Percentiles rank a stretch among this genome's conserved stretches.
phyloP scores from a whole-genome alignment of 2,888 invertebrate genomes.

The Neoaliturus tenellus region DNA sequence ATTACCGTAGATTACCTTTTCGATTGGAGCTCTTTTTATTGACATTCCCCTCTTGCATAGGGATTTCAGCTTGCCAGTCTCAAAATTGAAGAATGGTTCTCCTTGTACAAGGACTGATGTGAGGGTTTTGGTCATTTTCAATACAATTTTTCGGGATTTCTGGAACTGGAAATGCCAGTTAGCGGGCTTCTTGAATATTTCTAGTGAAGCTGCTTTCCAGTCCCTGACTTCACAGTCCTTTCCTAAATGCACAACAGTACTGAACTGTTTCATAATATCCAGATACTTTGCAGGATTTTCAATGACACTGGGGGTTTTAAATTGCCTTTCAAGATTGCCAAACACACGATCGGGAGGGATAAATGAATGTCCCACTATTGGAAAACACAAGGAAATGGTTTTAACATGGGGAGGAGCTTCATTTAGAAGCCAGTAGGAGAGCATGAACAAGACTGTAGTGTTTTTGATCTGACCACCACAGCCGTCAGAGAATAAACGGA shows the following conservation, averaged over 20 bases:
- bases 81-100: slow-evolving; percentile 18
- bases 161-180: slow-evolving; percentile 57
- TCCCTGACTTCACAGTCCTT: slow-evolving; percentile 57
- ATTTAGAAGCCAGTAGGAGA: slow-evolving; percentile 64
- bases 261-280: slow-evolving; percentile 59
- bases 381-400: slow-evolving; percentile 64
- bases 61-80: slow-evolving; percentile 28
- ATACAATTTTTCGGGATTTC: slow-evolving; percentile 38
- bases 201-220: slow-evolving; percentile 60
- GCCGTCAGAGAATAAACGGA: slow-evolving; percentile 38
- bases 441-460: slow-evolving; percentile 66
- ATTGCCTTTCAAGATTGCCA: slow-evolving; percentile 66
- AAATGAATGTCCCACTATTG: slow-evolving; percentile 67
- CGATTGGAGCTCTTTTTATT: too few species aligned
- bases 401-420: slow-evolving; percentile 60
- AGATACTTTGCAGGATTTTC: slow-evolving; percentile 62
- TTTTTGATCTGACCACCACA: slow-evolving; percentile 67
- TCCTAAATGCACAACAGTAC: slow-evolving; percentile 53
- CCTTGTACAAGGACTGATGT: slow-evolving; percentile 16
- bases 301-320: slow-evolving; percentile 62
- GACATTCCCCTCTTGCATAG: too few species aligned
- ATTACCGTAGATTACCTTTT: too few species aligned
- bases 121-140: slow-evolving; percentile 17
- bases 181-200: slow-evolving; percentile 28
- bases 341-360: slow-evolving; percentile 67